A percentile compares a stretch with the other conserved stretches of the same genome.
Evolutionary conservation across 2,888 invertebrate genomes (phyloP).

Genomic region (Platypus cylindrus): DNA sequence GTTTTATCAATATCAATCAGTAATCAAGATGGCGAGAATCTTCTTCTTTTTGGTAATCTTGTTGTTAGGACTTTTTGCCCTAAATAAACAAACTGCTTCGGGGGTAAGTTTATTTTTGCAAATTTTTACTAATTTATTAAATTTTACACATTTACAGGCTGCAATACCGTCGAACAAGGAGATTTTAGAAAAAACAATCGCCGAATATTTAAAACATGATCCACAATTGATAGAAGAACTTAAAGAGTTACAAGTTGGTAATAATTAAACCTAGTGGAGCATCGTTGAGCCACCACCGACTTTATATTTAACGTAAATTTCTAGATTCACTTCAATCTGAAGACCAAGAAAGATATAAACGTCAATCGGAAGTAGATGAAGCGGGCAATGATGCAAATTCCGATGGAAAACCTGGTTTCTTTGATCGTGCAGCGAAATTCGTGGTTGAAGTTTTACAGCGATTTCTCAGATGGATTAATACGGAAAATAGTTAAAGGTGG

Average conservation of each 20-base stretch:
- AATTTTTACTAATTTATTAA: background rate
- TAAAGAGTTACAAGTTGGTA: conserved; percentile 14
- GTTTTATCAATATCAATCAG: too few species aligned
- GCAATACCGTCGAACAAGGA: conserved; percentile 18
- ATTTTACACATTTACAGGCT: conserved; percentile 16
- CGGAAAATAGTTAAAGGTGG: conserved; percentile 22
- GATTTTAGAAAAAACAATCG: conserved; percentile 26
- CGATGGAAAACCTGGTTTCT: conserved; percentile 26
- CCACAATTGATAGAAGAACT: conserved; percentile 22
- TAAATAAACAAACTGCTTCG: background rate
- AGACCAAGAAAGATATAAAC: conserved; percentile 11
- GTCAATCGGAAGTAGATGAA: conserved; percentile 18
- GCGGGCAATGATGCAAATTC: conserved; percentile 12
- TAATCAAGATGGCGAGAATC: too few species aligned
- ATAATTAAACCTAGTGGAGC: conserved; percentile 5
- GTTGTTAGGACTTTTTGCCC: too few species aligned
- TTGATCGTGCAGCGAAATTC: conserved; percentile 34
- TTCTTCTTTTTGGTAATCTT: too few species aligned
- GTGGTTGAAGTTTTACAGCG: conserved; percentile 34
- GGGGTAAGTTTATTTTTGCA: conserved; percentile 3
- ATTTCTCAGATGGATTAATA: conserved; percentile 37
- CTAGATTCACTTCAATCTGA: conserved; percentile 10
- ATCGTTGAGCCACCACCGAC: too few species aligned
- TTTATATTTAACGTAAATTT: too few species aligned
- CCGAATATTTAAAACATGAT: conserved; percentile 30